These are phyloP conservation scores for Diarsia dahlii DNA, from an alignment of 2,888 invertebrate genomes.

Conservation along the genomic window DNA sequence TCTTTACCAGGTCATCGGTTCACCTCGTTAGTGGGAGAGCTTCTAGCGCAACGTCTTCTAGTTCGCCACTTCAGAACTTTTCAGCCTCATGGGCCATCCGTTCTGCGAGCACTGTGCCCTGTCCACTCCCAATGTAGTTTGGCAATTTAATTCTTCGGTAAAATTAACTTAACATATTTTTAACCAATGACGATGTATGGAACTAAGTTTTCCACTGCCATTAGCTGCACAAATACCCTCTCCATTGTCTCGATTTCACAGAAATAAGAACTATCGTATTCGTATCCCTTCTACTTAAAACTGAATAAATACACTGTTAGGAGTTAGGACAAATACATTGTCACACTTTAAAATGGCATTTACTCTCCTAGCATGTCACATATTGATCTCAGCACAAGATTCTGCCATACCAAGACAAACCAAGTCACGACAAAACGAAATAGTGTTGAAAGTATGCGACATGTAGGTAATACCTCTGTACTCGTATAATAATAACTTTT, in stretches of 20 bases:
- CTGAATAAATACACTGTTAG: not conserved
- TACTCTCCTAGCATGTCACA: constrained; percentile 17
- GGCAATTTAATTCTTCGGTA: too few species aligned
- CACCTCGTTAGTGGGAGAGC: too few species aligned
- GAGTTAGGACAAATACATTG: constrained; percentile 14
- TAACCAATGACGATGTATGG: not conserved
- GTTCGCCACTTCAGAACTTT: too few species aligned
- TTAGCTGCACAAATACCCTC: not conserved
- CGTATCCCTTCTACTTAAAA: not conserved
- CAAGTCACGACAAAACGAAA: constrained; percentile 52
- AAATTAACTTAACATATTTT: not conserved
- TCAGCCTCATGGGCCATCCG: too few species aligned
- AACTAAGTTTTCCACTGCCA: not conserved
- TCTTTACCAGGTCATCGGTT: too few species aligned
- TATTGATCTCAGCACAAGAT: constrained; percentile 43
- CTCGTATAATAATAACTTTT: not conserved
- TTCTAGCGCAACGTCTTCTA: too few species aligned
- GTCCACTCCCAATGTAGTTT: too few species aligned
- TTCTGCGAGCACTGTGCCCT: too few species aligned
- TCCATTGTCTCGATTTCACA: not conserved
- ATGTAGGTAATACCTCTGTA: not conserved
- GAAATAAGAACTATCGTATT: not conserved
- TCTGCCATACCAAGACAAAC: constrained; percentile 22
- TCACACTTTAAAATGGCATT: constrained; percentile 2
- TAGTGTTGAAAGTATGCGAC: constrained; percentile 19